These are phyloP conservation scores for Drosophila paulistorum DNA, from an alignment of 1,140 invertebrate genomes.

Conservation along the genomic window DNA sequence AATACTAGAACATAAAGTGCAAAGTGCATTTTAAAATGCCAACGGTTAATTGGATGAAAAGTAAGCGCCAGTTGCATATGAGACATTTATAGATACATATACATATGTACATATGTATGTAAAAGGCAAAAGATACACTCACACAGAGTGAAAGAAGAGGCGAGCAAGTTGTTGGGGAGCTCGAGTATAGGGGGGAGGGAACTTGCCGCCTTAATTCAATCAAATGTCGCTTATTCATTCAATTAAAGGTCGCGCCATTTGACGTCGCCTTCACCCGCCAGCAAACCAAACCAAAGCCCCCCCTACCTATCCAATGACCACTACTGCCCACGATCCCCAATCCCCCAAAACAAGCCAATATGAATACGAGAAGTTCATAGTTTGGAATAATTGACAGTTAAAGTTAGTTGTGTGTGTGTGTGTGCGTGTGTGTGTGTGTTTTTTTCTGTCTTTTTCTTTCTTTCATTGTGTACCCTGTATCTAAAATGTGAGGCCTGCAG, in stretches of 20 bases:
- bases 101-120: no score
- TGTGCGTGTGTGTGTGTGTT: not conserved
- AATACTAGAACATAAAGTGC: constrained; percentile 21
- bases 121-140: not conserved
- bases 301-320: not conserved
- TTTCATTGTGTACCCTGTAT: not conserved
- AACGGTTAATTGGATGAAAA: constrained; percentile 17
- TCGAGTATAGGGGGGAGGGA: not conserved
- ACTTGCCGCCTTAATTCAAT: constrained; percentile 71
- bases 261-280: constrained; percentile 50
- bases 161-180: no score
- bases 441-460: not conserved
- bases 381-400: constrained; percentile 70
- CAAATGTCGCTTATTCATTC: constrained; percentile 82
- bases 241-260: constrained; percentile 82
- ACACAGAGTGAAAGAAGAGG: constrained; percentile 8
- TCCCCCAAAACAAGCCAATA: not conserved
- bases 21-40: constrained; percentile 23
- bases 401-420: constrained; percentile 41
- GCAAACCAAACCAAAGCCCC: not conserved
- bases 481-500: not conserved
- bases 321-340: not conserved
- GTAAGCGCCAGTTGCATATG: constrained; percentile 23
- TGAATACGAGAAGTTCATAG: constrained; percentile 24
- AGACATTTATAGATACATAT: no score